Evolutionary conservation across 2,888 invertebrate species (phyloP).

Genomic region (Heliconius hortense): DNA sequence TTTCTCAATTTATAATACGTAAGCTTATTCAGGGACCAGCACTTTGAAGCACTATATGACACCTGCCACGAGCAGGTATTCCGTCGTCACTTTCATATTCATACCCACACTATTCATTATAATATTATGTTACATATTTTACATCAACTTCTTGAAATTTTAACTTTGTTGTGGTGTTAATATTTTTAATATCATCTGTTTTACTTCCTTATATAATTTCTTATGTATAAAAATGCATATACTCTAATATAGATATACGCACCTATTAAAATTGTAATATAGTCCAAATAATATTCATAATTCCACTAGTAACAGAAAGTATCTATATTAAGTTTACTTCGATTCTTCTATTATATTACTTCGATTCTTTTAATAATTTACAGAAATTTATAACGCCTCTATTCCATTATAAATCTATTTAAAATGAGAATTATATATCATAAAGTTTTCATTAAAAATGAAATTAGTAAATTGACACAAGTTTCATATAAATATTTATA

Average conservation of each 20-base stretch:
- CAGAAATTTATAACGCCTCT: background rate
- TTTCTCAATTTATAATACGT: conserved; percentile 21
- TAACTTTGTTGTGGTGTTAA: background rate
- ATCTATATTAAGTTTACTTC: background rate
- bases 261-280: background rate
- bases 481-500: background rate
- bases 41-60: conserved; percentile 26
- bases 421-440: background rate
- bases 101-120: conserved; percentile 25
- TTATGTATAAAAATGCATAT: background rate
- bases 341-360: background rate
- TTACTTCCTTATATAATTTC: background rate
- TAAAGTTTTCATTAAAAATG: background rate
- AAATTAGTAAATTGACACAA: background rate
- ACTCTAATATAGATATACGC: background rate
- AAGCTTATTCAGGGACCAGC: conserved; percentile 15
- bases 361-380: background rate
- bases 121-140: conserved; percentile 16
- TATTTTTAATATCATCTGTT: background rate
- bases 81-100: conserved; percentile 24
- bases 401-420: background rate
- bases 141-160: conserved; percentile 7
- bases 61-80: conserved; percentile 29
- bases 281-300: background rate
- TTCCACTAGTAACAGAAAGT: background rate